These are phyloP conservation scores for Eriocheir sinensis DNA, from an alignment of 1,140 invertebrate species.

Conservation along the genomic window DNA sequence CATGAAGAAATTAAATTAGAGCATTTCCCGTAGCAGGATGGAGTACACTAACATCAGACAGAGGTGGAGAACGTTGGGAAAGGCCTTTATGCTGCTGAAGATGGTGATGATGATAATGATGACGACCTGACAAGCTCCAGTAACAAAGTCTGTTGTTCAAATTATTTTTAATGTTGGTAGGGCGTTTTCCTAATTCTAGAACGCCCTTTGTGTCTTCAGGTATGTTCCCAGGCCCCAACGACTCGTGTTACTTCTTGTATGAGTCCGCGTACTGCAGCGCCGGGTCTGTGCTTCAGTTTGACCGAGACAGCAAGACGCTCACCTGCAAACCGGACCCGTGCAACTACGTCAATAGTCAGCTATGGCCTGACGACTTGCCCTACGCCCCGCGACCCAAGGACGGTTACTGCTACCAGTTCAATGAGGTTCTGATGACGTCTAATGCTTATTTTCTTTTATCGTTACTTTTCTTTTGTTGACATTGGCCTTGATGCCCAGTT, in stretches of 20 bases:
- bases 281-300: constrained; percentile 75
- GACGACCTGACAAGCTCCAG: not conserved
- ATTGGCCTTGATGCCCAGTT: too few species aligned
- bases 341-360: constrained; percentile 61
- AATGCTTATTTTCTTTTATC: not conserved
- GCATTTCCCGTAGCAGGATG: too few species aligned
- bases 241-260: constrained; percentile 75
- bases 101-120: not conserved
- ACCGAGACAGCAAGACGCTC: constrained; percentile 71
- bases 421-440: constrained; percentile 60
- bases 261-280: constrained; percentile 74
- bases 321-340: constrained; percentile 73
- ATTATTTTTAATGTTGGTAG: too few species aligned
- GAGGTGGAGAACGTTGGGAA: too few species aligned
- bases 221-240: constrained; percentile 74
- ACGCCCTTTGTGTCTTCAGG: not conserved
- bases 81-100: too few species aligned
- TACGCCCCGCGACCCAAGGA: constrained; percentile 70
- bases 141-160: not conserved
- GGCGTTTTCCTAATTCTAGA: too few species aligned
- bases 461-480: not conserved
- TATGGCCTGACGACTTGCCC: constrained; percentile 75
- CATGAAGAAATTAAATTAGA: too few species aligned
- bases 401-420: constrained; percentile 78
- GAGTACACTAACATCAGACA: too few species aligned